phyloP scores from a whole-genome alignment of 1,140 invertebrate species.

The Formica exsecta region DNA sequence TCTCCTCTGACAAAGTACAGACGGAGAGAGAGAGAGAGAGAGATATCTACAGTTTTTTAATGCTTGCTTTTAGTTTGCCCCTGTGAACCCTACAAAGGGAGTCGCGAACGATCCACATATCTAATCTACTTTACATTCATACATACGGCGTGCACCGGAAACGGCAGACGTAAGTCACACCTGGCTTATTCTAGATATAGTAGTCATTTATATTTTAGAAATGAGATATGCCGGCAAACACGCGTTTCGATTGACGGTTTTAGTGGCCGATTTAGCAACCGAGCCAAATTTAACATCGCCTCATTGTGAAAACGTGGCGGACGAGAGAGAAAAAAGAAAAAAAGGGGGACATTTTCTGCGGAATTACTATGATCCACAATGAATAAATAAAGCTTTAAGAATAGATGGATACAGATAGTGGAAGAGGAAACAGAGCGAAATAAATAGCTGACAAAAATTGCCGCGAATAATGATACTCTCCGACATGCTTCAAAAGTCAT shows the following conservation, averaged over 20 bases:
- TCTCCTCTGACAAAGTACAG: too few species aligned
- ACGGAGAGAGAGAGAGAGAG: too few species aligned
- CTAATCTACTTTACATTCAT: slow-evolving; percentile 70
- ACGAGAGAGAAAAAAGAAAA: too few species aligned
- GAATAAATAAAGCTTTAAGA: slow-evolving; percentile 32
- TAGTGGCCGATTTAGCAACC: slow-evolving; percentile 60
- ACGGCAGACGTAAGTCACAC: slow-evolving; percentile 72
- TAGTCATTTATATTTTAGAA: slow-evolving; percentile 65
- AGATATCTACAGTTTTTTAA: too few species aligned
- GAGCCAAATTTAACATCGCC: slow-evolving; percentile 63
- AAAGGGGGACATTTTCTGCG: neutral
- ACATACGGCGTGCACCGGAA: slow-evolving; percentile 66
- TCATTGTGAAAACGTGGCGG: slow-evolving; percentile 9
- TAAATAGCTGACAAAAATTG: slow-evolving; percentile 48
- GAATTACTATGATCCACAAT: neutral
- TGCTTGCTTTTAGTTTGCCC: too few species aligned
- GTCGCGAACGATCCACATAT: slow-evolving; percentile 14
- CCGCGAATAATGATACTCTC: slow-evolving; percentile 13
- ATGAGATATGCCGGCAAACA: slow-evolving; percentile 50
- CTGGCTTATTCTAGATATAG: slow-evolving; percentile 69
- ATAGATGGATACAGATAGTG: neutral
- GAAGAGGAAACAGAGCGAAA: slow-evolving; percentile 36
- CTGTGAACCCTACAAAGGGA: neutral
- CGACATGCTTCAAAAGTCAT: slow-evolving; percentile 35
- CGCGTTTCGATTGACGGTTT: slow-evolving; percentile 66